These are phyloP conservation scores for Chunga burmeisteri DNA, from an alignment of 2,113 vertebrate genomes.

Conservation along the genomic window DNA sequence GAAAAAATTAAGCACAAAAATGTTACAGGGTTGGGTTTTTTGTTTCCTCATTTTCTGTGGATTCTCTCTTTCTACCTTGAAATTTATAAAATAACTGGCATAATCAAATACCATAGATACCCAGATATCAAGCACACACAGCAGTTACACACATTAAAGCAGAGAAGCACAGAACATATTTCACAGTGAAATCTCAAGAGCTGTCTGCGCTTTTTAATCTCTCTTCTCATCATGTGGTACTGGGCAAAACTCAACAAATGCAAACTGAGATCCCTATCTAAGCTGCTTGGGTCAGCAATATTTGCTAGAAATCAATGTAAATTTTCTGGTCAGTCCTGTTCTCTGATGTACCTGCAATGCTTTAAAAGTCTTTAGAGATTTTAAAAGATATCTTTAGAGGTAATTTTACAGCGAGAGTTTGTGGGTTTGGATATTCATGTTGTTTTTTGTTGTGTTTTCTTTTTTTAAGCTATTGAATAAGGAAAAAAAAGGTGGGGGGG, in stretches of 20 bases:
- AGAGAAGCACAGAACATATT: not conserved
- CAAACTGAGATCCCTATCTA: not conserved
- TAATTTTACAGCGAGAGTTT: not conserved
- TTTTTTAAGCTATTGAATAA: not conserved
- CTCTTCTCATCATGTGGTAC: not conserved
- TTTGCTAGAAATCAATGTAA: not conserved
- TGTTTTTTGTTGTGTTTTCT: too few species aligned
- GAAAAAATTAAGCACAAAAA: not conserved
- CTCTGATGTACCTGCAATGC: not conserved
- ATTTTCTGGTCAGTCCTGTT: not conserved
- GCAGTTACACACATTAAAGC: not conserved
- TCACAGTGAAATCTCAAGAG: not conserved
- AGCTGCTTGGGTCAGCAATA: not conserved
- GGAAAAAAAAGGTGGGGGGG: rapidly evolving
- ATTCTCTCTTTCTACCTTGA: not conserved
- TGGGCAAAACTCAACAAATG: not conserved
- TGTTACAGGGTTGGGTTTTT: rapidly evolving
- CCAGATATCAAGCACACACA: not conserved
- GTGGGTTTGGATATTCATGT: not conserved
- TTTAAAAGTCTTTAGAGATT: not conserved
- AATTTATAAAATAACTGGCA: not conserved
- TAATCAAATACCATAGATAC: not conserved
- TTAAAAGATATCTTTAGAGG: not conserved
- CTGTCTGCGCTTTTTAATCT: not conserved
- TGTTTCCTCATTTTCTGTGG: not conserved